Evolutionary conservation across 1,140 invertebrate species (phyloP).

Genomic region (Lasioglossum baleicum): DNA sequence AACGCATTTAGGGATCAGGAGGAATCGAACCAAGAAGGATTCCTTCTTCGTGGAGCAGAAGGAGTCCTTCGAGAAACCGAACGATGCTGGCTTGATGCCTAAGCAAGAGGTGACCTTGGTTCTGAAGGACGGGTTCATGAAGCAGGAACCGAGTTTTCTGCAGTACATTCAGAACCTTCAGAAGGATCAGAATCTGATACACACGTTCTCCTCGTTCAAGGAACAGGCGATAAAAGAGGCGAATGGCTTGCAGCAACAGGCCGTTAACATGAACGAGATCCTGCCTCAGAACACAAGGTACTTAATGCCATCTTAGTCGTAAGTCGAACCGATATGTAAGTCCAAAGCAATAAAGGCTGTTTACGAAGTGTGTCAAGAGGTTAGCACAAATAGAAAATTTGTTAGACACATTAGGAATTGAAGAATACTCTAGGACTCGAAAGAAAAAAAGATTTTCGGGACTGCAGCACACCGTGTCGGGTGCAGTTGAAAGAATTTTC

Average conservation of each 20-base stretch:
- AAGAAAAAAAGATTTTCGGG: neutral
- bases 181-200: constrained; percentile 73
- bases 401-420: constrained; percentile 37
- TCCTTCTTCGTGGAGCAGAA: constrained; percentile 61
- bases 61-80: constrained; percentile 65
- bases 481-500: constrained; percentile 9
- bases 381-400: constrained; percentile 49
- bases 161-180: constrained; percentile 76
- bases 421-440: constrained; percentile 1
- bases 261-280: constrained; percentile 77
- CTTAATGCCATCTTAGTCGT: constrained; percentile 76
- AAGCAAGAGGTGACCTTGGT: constrained; percentile 73
- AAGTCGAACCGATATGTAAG: constrained; percentile 40
- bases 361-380: constrained; percentile 5
- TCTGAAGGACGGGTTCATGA: constrained; percentile 71
- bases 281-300: constrained; percentile 78
- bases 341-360: constrained; percentile 58
- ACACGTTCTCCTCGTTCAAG: constrained; percentile 75
- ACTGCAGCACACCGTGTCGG: neutral
- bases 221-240: constrained; percentile 75
- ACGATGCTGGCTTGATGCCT: constrained; percentile 50
- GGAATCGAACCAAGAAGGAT: constrained; percentile 73
- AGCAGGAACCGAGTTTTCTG: constrained; percentile 71
- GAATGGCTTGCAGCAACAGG: constrained; percentile 69
- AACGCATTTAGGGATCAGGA: constrained; percentile 74